These are phyloP conservation scores for Tangara arthus DNA, from an alignment of 2,797 vertebrate species.

Conservation along the genomic window DNA sequence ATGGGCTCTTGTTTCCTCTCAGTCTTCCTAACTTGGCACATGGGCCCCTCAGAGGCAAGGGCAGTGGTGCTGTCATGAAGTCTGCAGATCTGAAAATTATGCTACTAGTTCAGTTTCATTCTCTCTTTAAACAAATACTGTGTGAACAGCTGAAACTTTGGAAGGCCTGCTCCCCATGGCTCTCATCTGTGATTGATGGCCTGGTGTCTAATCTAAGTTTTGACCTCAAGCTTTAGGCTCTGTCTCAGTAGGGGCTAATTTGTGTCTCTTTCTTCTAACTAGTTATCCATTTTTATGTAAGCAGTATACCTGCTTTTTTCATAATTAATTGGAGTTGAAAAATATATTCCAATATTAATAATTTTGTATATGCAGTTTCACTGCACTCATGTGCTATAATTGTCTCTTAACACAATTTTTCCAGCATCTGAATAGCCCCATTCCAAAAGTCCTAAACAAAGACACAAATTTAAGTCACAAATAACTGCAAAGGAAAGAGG, in stretches of 20 bases:
- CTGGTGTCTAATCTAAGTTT: not conserved
- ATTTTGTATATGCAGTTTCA: not conserved
- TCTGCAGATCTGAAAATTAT: not conserved
- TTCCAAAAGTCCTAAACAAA: not conserved
- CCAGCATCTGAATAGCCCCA: not conserved
- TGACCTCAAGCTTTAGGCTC: not conserved
- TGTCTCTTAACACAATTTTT: not conserved
- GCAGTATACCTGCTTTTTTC: not conserved
- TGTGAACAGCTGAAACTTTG: not conserved
- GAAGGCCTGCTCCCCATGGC: not conserved
- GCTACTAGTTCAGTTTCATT: not conserved
- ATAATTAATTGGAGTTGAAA: not conserved
- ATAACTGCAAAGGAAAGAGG: not conserved
- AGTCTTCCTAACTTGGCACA: not conserved
- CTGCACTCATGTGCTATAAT: not conserved
- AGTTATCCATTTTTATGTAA: not conserved
- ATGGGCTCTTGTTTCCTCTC: not conserved
- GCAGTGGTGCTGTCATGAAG: not conserved
- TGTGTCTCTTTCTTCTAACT: not conserved
- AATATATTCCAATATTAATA: not conserved
- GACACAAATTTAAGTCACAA: not conserved
- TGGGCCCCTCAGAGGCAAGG: not conserved
- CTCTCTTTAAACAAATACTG: not conserved
- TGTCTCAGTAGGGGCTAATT: not conserved
- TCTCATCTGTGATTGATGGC: not conserved